Evolutionary conservation across 2,888 invertebrate species (phyloP), one percentile per base, ranked within the genome.

Genomic region (Petrolisthes cinctipes): DNA sequence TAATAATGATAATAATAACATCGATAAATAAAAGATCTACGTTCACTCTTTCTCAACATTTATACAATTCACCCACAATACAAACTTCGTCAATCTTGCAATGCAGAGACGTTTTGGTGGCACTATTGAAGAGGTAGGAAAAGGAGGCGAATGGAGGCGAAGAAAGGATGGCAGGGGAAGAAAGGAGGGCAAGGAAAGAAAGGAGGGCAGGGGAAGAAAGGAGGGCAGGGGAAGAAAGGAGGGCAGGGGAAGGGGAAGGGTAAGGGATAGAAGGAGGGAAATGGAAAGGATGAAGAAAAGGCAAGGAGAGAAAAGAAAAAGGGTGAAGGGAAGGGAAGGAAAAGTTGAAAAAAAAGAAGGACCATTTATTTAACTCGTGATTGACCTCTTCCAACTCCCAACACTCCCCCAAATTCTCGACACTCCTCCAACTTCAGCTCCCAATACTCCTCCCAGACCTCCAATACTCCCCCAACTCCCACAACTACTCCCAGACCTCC

Each of bases 121-220:
- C 11, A 37, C 61, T 61, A 66, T 23, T 66, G 82, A 82, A 68
- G 68, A 37, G 68, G 68, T 11, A 68, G 68, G 68, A 82, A 51
- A 51, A 53, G 53, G 68, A 54, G 56, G 73, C 17, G n/a, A n/a
- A 57, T 9, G 5, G 81, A n/a, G 81, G n/a, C 9, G 37, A 5
- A 56, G 57, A 20, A 20, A 20, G 57, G 9, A 20, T n/a, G 57
- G 37, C 11, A 57, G 20, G 14, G 3, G 14, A 7, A 37, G 78
- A 78, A 17, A 9, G 37, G 56, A 20, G n/a, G 5, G 17, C 17
- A 80, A 4, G 20, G 14, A 5, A 14, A 11, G 57, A 14, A n/a
- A n/a, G n/a, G 61, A 20, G 11, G 51, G 81, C 1, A 11, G 57
- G 23, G 23, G 66, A 61, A 6, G 7, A 9, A 61, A n/a, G 61